Conservation (phyloP, 2,888 invertebrate species). For the Drepana falcataria region DNA sequence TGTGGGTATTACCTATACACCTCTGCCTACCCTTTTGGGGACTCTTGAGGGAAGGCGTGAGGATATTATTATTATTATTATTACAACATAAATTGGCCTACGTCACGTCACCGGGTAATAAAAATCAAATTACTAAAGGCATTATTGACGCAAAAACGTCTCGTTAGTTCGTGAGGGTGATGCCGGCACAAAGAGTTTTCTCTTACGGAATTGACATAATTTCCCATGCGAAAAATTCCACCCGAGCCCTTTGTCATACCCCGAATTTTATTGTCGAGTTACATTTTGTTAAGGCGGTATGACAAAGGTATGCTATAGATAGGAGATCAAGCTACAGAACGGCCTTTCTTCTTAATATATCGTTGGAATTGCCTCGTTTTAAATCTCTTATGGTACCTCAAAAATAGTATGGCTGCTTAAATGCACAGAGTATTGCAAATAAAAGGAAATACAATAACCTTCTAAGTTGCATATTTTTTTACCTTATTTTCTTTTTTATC, state of each 20-base stretch:
- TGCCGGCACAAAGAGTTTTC: conserved; percentile 23
- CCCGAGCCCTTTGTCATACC: conserved; percentile 39
- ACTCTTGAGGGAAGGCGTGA: no score
- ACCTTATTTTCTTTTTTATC: no score
- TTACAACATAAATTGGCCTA: neutral
- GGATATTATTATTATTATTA: no score
- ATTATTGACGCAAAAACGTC: conserved; percentile 1
- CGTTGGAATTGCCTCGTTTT: no score
- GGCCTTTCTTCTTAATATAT: neutral
- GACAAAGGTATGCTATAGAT: neutral
- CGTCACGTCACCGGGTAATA: neutral
- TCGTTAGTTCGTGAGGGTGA: conserved; percentile 4
- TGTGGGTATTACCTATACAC: no score
- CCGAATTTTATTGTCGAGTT: conserved; percentile 37
- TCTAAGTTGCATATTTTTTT: no score
- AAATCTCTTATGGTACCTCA: no score
- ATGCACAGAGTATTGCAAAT: no score
- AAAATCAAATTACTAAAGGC: conserved; percentile 6
- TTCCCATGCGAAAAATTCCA: conserved; percentile 35
- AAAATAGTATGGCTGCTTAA: no score
- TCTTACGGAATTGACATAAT: conserved; percentile 43
- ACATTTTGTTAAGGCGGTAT: neutral
- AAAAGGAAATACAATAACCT: no score
- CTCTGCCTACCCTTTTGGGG: no score
- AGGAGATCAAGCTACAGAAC: neutral